phyloP scores from a whole-genome alignment of 2,888 invertebrate genomes.

The Lacanobia wlatinum region DNA sequence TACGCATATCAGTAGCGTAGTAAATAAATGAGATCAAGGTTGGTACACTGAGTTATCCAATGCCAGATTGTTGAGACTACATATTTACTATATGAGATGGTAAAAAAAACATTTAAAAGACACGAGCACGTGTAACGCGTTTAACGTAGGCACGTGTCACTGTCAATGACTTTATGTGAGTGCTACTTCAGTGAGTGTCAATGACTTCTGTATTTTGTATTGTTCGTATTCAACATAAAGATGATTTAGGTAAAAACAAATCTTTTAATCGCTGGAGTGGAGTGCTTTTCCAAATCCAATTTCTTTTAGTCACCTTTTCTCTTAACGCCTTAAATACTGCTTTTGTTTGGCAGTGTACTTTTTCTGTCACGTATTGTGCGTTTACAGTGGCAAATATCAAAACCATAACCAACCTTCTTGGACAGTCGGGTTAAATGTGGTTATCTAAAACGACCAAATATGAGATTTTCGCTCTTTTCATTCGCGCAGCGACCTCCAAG shows the following conservation, averaged over 20 bases:
- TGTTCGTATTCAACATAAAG: not conserved
- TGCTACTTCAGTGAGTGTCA: not conserved
- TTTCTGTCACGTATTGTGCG: not conserved
- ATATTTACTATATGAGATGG: conserved; percentile 10
- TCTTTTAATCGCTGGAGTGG: not conserved
- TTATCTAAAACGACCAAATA: not conserved
- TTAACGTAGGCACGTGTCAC: conserved; percentile 5
- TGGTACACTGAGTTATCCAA: conserved; percentile 25
- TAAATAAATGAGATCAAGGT: conserved; percentile 55
- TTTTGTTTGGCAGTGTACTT: not conserved
- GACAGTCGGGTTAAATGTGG: not conserved
- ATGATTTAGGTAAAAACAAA: not conserved
- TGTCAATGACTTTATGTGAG: not conserved
- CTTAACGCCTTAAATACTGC: too few species aligned
- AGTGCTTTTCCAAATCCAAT: not conserved
- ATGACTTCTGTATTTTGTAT: conserved; percentile 1
- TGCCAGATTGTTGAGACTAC: conserved; percentile 20
- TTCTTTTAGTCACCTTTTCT: not conserved
- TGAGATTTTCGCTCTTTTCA: not conserved
- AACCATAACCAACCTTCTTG: too few species aligned
- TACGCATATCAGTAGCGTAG: conserved; percentile 30
- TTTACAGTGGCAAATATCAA: not conserved
- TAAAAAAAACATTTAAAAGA: not conserved
- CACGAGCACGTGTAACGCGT: conserved; percentile 4
- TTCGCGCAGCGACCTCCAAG: not conserved